phyloP scores from a whole-genome alignment of 37 sponge, comb jelly and placozoan genomes.

The Ephydatia muelleri region DNA sequence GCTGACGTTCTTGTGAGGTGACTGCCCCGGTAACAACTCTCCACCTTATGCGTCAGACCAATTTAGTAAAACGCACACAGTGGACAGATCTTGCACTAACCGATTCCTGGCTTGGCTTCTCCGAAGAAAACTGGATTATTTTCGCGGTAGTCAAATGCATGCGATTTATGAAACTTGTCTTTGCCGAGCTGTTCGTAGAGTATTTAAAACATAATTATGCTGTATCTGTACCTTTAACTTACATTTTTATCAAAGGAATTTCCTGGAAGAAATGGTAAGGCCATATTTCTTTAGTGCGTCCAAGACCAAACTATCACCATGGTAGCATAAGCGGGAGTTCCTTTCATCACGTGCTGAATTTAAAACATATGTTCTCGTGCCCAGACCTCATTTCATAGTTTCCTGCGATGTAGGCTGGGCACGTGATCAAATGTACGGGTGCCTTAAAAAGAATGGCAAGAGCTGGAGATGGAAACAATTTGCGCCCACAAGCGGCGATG shows the following conservation, averaged over 20 bases:
- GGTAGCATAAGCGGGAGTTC: background rate
- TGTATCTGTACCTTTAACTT: constrained; percentile 19
- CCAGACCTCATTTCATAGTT: too few species aligned
- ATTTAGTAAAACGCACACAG: background rate
- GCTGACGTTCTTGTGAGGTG: constrained; percentile 47
- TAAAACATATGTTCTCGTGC: too few species aligned
- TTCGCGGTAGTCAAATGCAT: constrained; percentile 85
- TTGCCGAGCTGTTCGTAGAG: constrained; percentile 71
- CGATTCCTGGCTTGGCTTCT: constrained; percentile 86
- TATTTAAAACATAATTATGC: background rate
- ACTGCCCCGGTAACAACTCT: constrained; percentile 69
- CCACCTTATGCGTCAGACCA: constrained; percentile 48
- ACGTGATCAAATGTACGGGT: too few species aligned
- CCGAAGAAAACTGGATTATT: constrained; percentile 81
- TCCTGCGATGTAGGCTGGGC: too few species aligned
- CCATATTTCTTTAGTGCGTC: constrained; percentile 43
- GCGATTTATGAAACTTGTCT: constrained; percentile 89
- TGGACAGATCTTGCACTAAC: constrained; percentile 17
- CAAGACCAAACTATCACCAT: background rate
- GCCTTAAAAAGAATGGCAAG: background rate
- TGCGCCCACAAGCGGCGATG: background rate
- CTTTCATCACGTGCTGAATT: background rate
- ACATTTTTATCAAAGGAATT: constrained; percentile 86
- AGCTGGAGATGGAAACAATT: background rate
- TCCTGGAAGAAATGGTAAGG: constrained; percentile 95